Evolutionary conservation across 2,888 invertebrate species (phyloP).

Genomic region (Dyspetes luteomarginatus): DNA sequence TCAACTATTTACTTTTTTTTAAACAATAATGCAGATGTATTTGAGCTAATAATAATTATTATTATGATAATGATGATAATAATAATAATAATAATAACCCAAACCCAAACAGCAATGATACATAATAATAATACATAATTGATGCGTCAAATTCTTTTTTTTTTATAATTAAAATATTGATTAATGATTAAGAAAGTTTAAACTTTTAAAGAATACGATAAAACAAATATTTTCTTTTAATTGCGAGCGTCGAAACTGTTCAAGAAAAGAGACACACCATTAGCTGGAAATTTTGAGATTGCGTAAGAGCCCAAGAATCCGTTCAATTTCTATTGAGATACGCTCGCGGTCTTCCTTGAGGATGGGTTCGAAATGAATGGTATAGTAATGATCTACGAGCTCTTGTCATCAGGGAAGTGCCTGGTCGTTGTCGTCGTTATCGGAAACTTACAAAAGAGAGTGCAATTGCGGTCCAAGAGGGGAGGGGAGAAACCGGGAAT

Average conservation of each 20-base stretch:
- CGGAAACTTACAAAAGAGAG: constrained; percentile 13
- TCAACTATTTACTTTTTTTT: no score
- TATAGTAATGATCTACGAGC: constrained; percentile 27
- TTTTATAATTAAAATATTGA: no score
- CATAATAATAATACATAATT: no score
- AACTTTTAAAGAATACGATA: no score
- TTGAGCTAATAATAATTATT: no score
- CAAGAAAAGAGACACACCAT: not conserved
- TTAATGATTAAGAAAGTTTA: no score
- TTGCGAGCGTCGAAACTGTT: not conserved
- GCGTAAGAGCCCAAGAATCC: constrained; percentile 21
- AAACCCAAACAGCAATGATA: no score
- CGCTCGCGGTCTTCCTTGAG: constrained; percentile 22
- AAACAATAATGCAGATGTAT: no score
- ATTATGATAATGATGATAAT: no score
- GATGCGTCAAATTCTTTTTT: no score
- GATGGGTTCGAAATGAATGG: constrained; percentile 29
- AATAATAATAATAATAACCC: no score
- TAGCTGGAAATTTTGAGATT: constrained; percentile 43
- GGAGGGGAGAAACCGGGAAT: not conserved
- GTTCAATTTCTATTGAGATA: constrained; percentile 42
- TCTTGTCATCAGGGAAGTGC: not conserved
- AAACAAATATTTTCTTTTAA: no score
- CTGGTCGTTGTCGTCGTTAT: not conserved
- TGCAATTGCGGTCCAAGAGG: not conserved